Evolutionary conservation across 2,113 vertebrate genomes (phyloP).

Genomic region (Nettapus auritus): DNA sequence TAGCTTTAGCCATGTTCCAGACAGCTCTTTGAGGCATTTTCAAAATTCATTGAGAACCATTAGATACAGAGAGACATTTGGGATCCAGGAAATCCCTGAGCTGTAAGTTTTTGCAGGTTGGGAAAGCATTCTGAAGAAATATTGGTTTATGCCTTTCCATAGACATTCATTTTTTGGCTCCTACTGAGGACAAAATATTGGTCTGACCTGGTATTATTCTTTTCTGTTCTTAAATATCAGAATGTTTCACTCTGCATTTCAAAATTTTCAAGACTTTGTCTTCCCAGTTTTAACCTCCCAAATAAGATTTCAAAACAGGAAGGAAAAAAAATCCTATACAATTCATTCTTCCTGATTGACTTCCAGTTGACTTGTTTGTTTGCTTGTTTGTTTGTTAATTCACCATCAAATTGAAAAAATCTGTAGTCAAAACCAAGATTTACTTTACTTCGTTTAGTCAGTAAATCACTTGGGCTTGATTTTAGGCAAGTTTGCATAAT

Average conservation of each 20-base stretch:
- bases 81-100: not conserved
- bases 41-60: not conserved
- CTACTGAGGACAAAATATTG: not conserved
- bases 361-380: not conserved
- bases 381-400: not conserved
- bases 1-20: not conserved
- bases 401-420: not conserved
- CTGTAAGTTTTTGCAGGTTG: not conserved
- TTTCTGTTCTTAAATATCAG: not conserved
- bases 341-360: not conserved
- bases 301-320: not conserved
- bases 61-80: not conserved
- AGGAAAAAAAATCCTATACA: not conserved
- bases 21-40: not conserved
- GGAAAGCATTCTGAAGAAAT: not conserved
- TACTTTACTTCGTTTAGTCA: not conserved
- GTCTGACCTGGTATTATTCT: not conserved
- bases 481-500: slow-evolving; percentile 28
- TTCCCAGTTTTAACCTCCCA: not conserved
- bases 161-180: not conserved
- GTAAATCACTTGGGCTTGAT: not conserved
- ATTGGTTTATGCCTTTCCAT: not conserved
- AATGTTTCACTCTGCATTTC: not conserved
- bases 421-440: not conserved
- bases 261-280: not conserved